Percentiles rank a stretch among this genome's conserved stretches.
Evolutionary conservation across 2,888 invertebrate species (phyloP).

Genomic region (Phyllotreta striolata): DNA sequence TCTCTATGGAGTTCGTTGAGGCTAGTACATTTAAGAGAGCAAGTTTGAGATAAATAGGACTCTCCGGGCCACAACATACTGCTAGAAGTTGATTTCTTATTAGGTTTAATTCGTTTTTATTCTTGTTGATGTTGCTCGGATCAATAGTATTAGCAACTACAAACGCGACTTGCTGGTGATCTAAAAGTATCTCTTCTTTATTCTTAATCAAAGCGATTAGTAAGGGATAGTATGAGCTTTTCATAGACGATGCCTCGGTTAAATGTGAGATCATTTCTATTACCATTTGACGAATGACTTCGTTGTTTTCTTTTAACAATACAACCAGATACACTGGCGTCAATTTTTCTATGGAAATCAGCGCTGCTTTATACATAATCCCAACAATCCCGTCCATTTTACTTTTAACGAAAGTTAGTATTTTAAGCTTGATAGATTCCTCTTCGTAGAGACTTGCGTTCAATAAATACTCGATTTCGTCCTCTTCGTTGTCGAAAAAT

Average conservation of each 20-base stretch:
- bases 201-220: slow-evolving; percentile 43
- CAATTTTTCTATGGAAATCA: slow-evolving; percentile 26
- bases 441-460: slow-evolving; percentile 42
- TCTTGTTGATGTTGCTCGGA: slow-evolving; percentile 55
- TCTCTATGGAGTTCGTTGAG: slow-evolving; percentile 48
- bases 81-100: slow-evolving; percentile 51
- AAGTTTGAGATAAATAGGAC: slow-evolving; percentile 60
- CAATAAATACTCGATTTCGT: slow-evolving; percentile 44
- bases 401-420: slow-evolving; percentile 36
- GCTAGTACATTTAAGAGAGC: slow-evolving; percentile 59
- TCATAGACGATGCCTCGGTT: slow-evolving; percentile 20
- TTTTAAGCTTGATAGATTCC: slow-evolving; percentile 32
- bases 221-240: slow-evolving; percentile 32
- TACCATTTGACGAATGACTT: slow-evolving; percentile 29
- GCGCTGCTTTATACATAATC: slow-evolving; percentile 19
- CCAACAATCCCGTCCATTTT: slow-evolving; percentile 26
- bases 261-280: slow-evolving; percentile 36
- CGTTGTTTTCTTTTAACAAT: slow-evolving; percentile 29
- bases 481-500: slow-evolving; percentile 35
- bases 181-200: slow-evolving; percentile 68
- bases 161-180: slow-evolving; percentile 72
- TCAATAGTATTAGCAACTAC: slow-evolving; percentile 70
- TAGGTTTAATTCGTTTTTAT: slow-evolving; percentile 50
- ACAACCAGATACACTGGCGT: slow-evolving; percentile 31
- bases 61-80: slow-evolving; percentile 57